Conservation (phyloP, 2,797 vertebrate species). For the Anolis apletophallus region DNA sequence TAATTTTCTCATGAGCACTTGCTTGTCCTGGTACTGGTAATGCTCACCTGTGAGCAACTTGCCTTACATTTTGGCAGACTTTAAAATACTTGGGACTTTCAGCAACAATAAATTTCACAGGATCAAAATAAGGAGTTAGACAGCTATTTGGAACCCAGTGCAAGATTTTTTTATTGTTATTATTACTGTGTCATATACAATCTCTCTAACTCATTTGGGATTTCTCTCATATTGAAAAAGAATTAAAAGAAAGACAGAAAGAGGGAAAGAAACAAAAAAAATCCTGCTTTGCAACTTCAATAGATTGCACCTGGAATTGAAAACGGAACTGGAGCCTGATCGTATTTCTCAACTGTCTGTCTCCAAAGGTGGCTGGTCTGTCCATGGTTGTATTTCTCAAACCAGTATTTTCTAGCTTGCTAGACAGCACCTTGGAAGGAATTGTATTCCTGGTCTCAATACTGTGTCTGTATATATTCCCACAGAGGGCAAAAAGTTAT, state of each 20-base stretch:
- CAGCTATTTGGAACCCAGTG: slow-evolving; percentile 60
- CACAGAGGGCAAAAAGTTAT: neutral
- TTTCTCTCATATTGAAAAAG: slow-evolving; percentile 39
- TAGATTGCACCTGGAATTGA: slow-evolving; percentile 45
- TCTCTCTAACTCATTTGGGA: slow-evolving; percentile 47
- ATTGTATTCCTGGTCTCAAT: neutral
- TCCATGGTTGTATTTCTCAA: slow-evolving; percentile 16
- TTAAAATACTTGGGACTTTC: slow-evolving; percentile 53
- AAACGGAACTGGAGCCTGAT: slow-evolving; percentile 36
- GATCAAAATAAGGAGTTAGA: slow-evolving; percentile 60
- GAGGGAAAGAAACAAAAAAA: slow-evolving; percentile 18
- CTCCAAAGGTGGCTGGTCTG: slow-evolving; percentile 38
- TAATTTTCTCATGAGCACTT: slow-evolving; percentile 10
- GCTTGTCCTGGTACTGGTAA: slow-evolving; percentile 48
- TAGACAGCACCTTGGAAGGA: slow-evolving; percentile 14
- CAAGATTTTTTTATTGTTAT: slow-evolving; percentile 35
- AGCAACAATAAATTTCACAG: slow-evolving; percentile 65
- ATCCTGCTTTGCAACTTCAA: slow-evolving; percentile 30
- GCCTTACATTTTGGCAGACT: slow-evolving; percentile 65
- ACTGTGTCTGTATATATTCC: neutral
- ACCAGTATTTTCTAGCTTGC: slow-evolving; percentile 14
- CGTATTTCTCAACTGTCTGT: slow-evolving; percentile 36
- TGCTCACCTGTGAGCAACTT: slow-evolving; percentile 43
- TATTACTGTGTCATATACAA: slow-evolving; percentile 43
- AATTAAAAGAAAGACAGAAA: slow-evolving; percentile 2